Evolutionary conservation across 2,888 invertebrate species (phyloP), one percentile per base, ranked within the genome.

Genomic region (Anthoptus insignis): DNA sequence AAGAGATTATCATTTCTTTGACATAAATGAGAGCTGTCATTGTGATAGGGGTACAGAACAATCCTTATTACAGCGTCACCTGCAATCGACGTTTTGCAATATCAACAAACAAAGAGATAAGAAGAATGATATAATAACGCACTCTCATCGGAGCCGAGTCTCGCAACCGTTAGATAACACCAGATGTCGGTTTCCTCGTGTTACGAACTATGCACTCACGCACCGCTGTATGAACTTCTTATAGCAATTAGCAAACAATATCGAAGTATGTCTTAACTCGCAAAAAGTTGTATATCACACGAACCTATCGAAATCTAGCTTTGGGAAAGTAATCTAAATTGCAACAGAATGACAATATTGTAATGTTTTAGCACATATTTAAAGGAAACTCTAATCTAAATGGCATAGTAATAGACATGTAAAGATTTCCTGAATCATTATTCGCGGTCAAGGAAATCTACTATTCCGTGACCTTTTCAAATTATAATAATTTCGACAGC

Each of bases 401-500:
- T 69, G 68, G 71, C 76, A 73, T 65, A 59, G 60, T 67, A 69
- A 67, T 71, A 70, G 69, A 57, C 75, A 76, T 74, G 65, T 72
- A 65, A 63, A 67, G 59, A 77, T 85, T 85, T 84, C 83, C 87
- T 87, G 83, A 78, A 83, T 81, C 71, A 73, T 74, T 81, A 78
- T 78, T 78, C 81, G 76, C 78, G 82, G 81, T 88, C 90, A 91
- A 91, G 91, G 89, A 88, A 83, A 88, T 85, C 90, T 79, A 87
- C 89, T 82, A 85, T 87, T 87, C 82, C 80, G 79, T 86, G 88
- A 87, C 87, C 87, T 89, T 88, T 87, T 79, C 75, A 78, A 83
- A 88, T 88, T 84, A 84, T 81, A 86, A 86, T 87, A 82, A 88
- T 91, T 90, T 88, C 89, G 73, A 84, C 88, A 91, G 83, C 74